phyloP scores from a whole-genome alignment of 2,113 vertebrate genomes.

The Plestiodon gilberti region DNA sequence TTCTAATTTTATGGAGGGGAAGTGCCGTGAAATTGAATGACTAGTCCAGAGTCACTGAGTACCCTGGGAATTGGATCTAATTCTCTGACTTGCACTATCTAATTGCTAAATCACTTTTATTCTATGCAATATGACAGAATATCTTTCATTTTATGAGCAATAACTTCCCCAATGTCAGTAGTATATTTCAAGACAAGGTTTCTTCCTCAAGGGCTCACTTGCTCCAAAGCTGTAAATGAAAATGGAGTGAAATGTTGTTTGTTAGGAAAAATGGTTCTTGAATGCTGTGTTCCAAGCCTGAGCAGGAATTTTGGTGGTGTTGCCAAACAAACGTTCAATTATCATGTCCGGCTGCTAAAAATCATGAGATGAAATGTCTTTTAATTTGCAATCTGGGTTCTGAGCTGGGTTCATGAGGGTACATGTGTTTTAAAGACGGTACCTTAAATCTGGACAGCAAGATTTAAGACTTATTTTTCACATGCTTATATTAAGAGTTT shows the following conservation, averaged over 20 bases:
- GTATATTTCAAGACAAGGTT: neutral
- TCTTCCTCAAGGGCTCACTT: neutral
- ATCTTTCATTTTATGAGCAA: neutral
- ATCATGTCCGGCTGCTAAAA: neutral
- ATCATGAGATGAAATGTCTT: neutral
- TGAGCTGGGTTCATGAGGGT: neutral
- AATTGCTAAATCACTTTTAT: neutral
- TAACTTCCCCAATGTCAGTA: neutral
- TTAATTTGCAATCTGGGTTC: neutral
- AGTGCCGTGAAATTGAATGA: neutral
- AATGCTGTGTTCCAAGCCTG: neutral
- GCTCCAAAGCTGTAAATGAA: neutral
- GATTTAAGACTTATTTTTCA: neutral
- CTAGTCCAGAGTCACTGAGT: neutral
- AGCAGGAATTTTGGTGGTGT: neutral
- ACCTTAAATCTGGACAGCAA: neutral
- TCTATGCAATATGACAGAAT: neutral
- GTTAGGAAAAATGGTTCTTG: neutral
- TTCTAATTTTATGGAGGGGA: neutral
- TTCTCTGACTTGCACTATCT: conserved; percentile 5
- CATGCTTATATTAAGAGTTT: neutral
- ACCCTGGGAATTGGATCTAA: neutral
- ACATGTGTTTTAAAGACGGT: neutral
- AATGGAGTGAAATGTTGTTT: neutral
- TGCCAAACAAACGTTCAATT: neutral